Percentiles rank a stretch among this genome's conserved stretches.
Conservation (phyloP, 2,113 vertebrate species). For the Dendropsophus ebraccatus region DNA sequence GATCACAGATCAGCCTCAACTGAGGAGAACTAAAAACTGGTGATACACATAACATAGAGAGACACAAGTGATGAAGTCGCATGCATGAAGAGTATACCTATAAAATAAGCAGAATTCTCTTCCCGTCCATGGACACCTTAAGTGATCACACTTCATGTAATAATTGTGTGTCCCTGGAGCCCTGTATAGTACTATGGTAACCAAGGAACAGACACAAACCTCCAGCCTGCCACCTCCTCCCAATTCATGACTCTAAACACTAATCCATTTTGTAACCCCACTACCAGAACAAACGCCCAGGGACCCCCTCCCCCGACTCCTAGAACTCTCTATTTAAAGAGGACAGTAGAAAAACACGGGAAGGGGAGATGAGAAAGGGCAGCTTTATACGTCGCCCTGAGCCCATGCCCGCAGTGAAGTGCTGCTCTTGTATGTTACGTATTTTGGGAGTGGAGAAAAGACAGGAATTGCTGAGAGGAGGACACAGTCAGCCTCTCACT, state of each 20-base stretch:
- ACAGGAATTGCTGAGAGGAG: conserved; percentile 56
- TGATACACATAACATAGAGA: neutral
- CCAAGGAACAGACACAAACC: conserved; percentile 56
- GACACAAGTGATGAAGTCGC: too few species aligned
- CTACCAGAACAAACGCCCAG: conserved; percentile 62
- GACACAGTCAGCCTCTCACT: conserved; percentile 51
- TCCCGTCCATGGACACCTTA: neutral
- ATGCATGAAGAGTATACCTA: too few species aligned
- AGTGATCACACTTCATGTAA: neutral
- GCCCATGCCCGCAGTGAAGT: neutral
- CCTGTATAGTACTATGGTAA: conserved; percentile 54
- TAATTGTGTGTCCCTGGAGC: neutral
- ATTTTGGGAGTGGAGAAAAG: conserved; percentile 49
- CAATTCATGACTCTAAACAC: conserved; percentile 67
- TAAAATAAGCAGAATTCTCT: neutral
- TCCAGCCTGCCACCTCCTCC: conserved; percentile 60
- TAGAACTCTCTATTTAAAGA: conserved; percentile 60
- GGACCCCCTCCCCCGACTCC: conserved; percentile 56
- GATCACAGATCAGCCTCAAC: too few species aligned
- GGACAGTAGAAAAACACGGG: neutral
- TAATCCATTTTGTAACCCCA: conserved; percentile 67
- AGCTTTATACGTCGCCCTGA: conserved; percentile 51
- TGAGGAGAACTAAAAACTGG: too few species aligned
- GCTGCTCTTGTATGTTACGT: conserved; percentile 47
- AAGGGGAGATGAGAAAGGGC: conserved; percentile 36